Base-by-base conservation (phyloP, 2,113 vertebrate genomes). In the Lagopus muta region DNA sequence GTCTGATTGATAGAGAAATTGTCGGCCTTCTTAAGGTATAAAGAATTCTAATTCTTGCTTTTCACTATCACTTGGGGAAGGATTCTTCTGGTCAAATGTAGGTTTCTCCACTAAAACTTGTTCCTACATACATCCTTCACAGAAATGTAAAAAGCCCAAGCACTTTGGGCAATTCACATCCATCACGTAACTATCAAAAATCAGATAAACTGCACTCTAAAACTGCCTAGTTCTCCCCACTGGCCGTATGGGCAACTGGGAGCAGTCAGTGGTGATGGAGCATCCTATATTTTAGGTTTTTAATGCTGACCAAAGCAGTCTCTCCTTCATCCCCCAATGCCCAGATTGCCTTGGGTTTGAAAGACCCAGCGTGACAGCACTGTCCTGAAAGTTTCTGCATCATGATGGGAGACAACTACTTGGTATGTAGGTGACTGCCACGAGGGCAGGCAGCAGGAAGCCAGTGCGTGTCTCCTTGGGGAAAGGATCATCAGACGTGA, bases 391-490 rank as follows among this genome's bases (percentile, higher is more conserved):
- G 69, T n/a, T 57, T 75, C 62, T 54, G 22, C 8, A 22, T 90
- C 24, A 28, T 48, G 36, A 32, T 57, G 52, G 32, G n/a, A 90
- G 66, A 32, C 0, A 16, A 45, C 43, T 18, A 57, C 22, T 64
- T 0, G 0, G 61, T 80, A 20, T 54, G 27, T 0, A 12, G 50
- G 54, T 5, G 66, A 60, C 43, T 0, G 3, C 52, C 0, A 3
- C 72, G 22, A 86, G 77, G 76, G 52, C 64, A 9, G 34, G 77
- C 55, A n/a, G 79, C 66, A 24, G 78, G 52, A 27, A 82, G 65
- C 17, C 76, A 54, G 16, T 20, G 60, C 71, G 57, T 38, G 14
- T 64, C 62, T 47, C 57, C 7, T 24, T 48, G 15, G n/a, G 79
- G 55, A 69, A 81, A 73, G 2, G 57, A 90, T 50, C 64, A 52